Percentiles rank a stretch among this genome's conserved stretches.
Evolutionary conservation across 35 echinoderm and acorn worm genomes (phyloP).

Genomic region (Apostichopus parvimensis): DNA sequence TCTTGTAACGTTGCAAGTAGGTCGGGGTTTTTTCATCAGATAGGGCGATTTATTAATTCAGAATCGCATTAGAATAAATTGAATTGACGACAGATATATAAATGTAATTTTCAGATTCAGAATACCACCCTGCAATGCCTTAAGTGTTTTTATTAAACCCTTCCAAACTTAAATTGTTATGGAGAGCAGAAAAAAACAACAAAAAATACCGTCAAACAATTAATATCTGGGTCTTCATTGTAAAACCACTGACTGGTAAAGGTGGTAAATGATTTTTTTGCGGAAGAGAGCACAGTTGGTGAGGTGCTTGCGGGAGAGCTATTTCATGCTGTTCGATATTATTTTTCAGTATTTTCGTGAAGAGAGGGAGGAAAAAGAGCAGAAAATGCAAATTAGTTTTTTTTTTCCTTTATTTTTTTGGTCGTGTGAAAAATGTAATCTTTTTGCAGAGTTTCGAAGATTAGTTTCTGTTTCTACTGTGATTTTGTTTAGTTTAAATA

Average conservation of each 20-base stretch:
- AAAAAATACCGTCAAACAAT: neutral
- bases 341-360: neutral
- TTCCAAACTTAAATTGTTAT: neutral
- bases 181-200: neutral
- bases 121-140: neutral
- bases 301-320: neutral
- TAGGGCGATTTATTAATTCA: conserved; percentile 11
- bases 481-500: no score
- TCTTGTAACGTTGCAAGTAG: neutral
- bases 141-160: neutral
- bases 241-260: no score
- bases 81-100: conserved; percentile 39
- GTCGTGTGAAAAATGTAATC: no score
- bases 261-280: neutral
- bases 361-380: neutral
- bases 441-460: no score
- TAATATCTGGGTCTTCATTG: no score
- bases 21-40: neutral
- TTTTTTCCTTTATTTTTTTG: neutral
- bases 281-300: neutral
- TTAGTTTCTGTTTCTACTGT: no score
- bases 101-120: neutral
- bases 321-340: neutral
- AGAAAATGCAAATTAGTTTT: neutral
- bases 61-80: conserved; percentile 31